Evolutionary conservation across 1,140 invertebrate species (phyloP).

Genomic region (Hyposmocoma kahamanoa): DNA sequence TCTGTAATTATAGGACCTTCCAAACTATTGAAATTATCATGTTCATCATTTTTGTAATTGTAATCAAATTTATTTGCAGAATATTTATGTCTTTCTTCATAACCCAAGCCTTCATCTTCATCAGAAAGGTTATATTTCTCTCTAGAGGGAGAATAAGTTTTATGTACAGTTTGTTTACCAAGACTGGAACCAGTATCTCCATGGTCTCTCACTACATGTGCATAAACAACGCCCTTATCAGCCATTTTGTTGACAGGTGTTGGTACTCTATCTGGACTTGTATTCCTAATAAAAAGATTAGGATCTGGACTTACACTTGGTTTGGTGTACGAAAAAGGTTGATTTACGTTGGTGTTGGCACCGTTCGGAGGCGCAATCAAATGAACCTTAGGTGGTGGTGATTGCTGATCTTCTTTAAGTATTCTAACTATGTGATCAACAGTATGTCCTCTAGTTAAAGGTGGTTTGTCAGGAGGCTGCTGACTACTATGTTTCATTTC

Average conservation of each 20-base stretch:
- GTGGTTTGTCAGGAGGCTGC: constrained; percentile 76
- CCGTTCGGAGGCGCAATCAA: constrained; percentile 77
- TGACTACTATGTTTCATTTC: constrained; percentile 81
- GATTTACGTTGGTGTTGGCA: constrained; percentile 83
- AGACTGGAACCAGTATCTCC: constrained; percentile 33
- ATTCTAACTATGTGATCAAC: constrained; percentile 79
- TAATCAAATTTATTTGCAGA: constrained; percentile 49
- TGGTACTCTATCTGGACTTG: constrained; percentile 59
- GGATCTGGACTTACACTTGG: constrained; percentile 73
- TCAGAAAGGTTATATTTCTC: constrained; percentile 76
- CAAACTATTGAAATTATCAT: constrained; percentile 42
- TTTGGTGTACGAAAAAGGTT: constrained; percentile 84
- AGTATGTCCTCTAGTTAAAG: constrained; percentile 77
- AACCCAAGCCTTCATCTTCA: constrained; percentile 84
- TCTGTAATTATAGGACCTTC: constrained; percentile 53
- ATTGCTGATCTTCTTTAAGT: constrained; percentile 77
- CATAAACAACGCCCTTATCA: constrained; percentile 79
- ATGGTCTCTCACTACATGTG: constrained; percentile 80
- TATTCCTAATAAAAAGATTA: constrained; percentile 62
- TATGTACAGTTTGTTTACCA: constrained; percentile 74
- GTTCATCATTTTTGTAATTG: constrained; percentile 46
- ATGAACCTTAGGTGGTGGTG: constrained; percentile 78
- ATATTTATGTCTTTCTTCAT: constrained; percentile 73
- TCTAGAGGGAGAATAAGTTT: constrained; percentile 57
- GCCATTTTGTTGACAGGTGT: constrained; percentile 63